Evolutionary conservation across 2,888 invertebrate genomes (phyloP).

Genomic region (Ceraclea dissimilis): DNA sequence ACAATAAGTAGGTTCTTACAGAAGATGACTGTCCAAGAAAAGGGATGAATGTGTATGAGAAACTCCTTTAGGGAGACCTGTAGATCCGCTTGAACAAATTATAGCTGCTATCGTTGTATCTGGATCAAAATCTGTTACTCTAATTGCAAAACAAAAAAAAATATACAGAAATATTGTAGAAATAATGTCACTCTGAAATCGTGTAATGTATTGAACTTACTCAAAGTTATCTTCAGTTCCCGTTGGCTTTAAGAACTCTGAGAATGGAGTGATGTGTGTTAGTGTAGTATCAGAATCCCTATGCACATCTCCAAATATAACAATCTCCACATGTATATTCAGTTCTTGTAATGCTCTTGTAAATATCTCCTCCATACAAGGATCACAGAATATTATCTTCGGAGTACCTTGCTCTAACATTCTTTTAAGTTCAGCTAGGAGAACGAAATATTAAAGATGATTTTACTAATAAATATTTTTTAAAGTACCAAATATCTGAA

Average conservation of each 20-base stretch:
- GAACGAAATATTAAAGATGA: not conserved
- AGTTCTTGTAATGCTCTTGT: not conserved
- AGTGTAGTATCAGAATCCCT: too few relatives aligned
- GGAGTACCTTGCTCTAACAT: slow-evolving; percentile 4
- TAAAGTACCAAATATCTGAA: too few relatives aligned
- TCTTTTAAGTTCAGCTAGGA: slow-evolving; percentile 12
- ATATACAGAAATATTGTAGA: not conserved
- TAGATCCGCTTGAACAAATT: slow-evolving; percentile 33
- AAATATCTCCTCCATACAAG: slow-evolving; percentile 4
- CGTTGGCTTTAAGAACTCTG: slow-evolving; percentile 12
- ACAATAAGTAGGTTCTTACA: too few relatives aligned
- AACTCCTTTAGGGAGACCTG: slow-evolving; percentile 33
- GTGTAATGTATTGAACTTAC: too few relatives aligned
- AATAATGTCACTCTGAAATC: too few relatives aligned
- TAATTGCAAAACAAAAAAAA: not conserved
- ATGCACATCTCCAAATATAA: slow-evolving; percentile 7
- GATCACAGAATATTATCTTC: slow-evolving; percentile 15
- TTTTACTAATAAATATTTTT: too few relatives aligned
- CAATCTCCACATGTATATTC: slow-evolving; percentile 2
- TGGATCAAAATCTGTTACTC: slow-evolving; percentile 19
- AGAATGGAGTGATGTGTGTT: slow-evolving; percentile 26
- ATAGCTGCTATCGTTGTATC: slow-evolving; percentile 28
- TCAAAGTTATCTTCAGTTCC: slow-evolving; percentile 16
- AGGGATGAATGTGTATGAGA: slow-evolving; percentile 27
- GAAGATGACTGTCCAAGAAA: slow-evolving; percentile 2